Percentiles rank a stretch among this genome's conserved stretches.
Conservation (phyloP, 2,113 vertebrate species). For the Canis aureus region DNA sequence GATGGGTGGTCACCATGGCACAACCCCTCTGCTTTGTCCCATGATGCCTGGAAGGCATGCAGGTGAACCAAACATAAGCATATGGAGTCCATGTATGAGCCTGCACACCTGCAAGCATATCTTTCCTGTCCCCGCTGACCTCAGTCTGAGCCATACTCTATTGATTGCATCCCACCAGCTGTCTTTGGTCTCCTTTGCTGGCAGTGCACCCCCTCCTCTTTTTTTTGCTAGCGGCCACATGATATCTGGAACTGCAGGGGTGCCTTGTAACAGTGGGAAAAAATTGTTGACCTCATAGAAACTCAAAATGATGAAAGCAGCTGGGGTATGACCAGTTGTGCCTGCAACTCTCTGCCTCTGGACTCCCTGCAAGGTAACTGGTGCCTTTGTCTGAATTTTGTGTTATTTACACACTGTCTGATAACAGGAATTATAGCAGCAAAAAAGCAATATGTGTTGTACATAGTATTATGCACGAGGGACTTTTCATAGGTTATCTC, state of each 20-base stretch:
- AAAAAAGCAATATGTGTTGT: background rate
- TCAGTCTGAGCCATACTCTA: background rate
- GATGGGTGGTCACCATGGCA: background rate
- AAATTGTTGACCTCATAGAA: background rate
- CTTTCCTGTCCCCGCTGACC: background rate
- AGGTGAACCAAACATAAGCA: background rate
- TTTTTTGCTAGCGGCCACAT: background rate
- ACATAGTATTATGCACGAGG: background rate
- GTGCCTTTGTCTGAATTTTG: background rate
- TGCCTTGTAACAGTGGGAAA: background rate
- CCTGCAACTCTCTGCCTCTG: background rate
- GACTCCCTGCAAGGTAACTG: background rate
- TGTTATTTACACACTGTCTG: background rate
- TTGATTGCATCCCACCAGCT: background rate
- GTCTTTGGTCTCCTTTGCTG: background rate
- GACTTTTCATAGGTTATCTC: background rate
- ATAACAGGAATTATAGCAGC: background rate
- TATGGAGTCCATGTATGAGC: background rate
- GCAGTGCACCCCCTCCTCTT: rapidly evolving
- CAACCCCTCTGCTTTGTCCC: background rate
- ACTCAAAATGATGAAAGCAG: background rate
- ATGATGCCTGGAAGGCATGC: background rate
- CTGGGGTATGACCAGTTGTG: background rate
- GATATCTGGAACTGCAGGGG: background rate
- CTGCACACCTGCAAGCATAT: too few species aligned